Evolutionary conservation across 2,888 invertebrate genomes (phyloP).

Genomic region (Drosophila meridiana): DNA sequence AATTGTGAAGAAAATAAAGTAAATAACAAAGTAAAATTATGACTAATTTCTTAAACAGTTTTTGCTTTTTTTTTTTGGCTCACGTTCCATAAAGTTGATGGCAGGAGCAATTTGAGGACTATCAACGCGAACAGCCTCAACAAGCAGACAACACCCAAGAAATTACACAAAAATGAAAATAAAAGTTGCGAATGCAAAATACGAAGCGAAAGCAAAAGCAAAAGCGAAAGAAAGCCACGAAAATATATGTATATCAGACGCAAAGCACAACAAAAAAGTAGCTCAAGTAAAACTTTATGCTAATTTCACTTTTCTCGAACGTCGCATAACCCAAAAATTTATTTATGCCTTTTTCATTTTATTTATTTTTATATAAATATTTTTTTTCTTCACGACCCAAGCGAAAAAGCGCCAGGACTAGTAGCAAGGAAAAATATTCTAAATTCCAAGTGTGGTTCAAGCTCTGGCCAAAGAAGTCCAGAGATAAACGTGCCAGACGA

Average conservation of each 20-base stretch:
- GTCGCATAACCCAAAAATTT: slow-evolving; percentile 73
- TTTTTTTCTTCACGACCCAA: slow-evolving; percentile 25
- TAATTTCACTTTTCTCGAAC: slow-evolving; percentile 78
- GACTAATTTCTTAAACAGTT: slow-evolving; percentile 55
- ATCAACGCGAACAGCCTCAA: slow-evolving; percentile 8
- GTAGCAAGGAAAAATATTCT: slow-evolving; percentile 17
- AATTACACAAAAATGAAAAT: slow-evolving; percentile 44
- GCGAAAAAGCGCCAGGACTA: slow-evolving; percentile 59
- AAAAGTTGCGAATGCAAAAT: slow-evolving; percentile 58
- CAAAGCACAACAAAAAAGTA: slow-evolving; percentile 7
- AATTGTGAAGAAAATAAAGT: slow-evolving; percentile 23
- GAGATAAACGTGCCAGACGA: slow-evolving; percentile 30
- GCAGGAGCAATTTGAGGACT: slow-evolving; percentile 35
- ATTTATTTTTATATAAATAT: slow-evolving; percentile 6
- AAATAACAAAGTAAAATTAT: slow-evolving; percentile 1
- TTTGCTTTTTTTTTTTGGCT: neutral
- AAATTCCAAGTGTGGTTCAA: slow-evolving; percentile 48
- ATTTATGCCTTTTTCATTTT: slow-evolving; percentile 17
- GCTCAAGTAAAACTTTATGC: slow-evolving; percentile 65
- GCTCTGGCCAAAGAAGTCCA: slow-evolving; percentile 23
- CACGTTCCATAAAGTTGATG: slow-evolving; percentile 51
- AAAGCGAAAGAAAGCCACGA: slow-evolving; percentile 20
- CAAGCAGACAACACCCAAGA: slow-evolving; percentile 46
- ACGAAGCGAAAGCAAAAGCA: slow-evolving; percentile 49
- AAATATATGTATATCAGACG: slow-evolving; percentile 8